Conservation (phyloP, 2,888 invertebrate genomes). For the Dusona sp. region DNA sequence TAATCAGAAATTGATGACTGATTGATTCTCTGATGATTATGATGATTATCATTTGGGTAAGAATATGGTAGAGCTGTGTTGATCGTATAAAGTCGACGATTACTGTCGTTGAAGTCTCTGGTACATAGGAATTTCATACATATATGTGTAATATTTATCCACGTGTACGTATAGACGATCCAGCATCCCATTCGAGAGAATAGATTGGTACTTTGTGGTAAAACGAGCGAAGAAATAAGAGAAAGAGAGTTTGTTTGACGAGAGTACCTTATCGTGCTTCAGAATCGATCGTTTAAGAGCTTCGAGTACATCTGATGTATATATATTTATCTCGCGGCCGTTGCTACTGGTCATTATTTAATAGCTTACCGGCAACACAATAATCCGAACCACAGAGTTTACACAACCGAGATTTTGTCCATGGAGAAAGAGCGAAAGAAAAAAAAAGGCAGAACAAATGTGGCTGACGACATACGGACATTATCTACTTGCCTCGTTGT, state of each 20-base stretch:
- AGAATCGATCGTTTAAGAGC: conserved; percentile 56
- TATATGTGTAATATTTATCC: background rate
- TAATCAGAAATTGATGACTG: background rate
- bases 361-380: conserved; percentile 20
- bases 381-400: conserved; percentile 37
- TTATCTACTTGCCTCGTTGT: conserved; percentile 43
- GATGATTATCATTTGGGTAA: conserved; percentile 7
- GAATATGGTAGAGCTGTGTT: conserved; percentile 2
- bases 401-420: conserved; percentile 23
- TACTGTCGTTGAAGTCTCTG: conserved; percentile 54
- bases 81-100: conserved; percentile 30
- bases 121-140: conserved; percentile 9
- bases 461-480: conserved; percentile 32
- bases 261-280: conserved; percentile 40
- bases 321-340: background rate
- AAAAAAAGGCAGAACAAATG: background rate
- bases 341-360: conserved; percentile 58
- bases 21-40: background rate
- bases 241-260: conserved; percentile 27
- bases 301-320: background rate
- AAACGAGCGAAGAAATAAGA: conserved; percentile 26
- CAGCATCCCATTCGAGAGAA: conserved; percentile 33
- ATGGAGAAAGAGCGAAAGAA: background rate
- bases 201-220: conserved; percentile 59
- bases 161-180: background rate